Conservation (phyloP, 2,797 vertebrate species). For the Pipistrellus kuhlii region DNA sequence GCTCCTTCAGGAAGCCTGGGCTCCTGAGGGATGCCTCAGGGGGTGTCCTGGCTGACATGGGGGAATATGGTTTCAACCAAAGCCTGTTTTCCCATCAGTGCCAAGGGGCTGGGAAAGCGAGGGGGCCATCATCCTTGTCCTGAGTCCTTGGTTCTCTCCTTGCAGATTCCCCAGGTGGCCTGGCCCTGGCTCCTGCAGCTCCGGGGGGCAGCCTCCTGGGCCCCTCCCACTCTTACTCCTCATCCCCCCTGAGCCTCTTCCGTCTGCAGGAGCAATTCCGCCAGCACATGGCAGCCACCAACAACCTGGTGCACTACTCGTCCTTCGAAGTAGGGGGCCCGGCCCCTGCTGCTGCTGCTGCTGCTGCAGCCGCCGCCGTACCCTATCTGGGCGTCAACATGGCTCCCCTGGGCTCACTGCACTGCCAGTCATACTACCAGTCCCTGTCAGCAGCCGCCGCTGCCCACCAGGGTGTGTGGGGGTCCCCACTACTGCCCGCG, state of each 20-base stretch:
- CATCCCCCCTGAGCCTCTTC: conserved; percentile 98
- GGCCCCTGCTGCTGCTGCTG: conserved; percentile 78
- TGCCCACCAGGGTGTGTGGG: conserved; percentile 95
- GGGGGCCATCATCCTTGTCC: not conserved
- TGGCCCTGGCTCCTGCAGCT: conserved; percentile 89
- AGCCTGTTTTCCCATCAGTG: not conserved
- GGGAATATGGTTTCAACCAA: not conserved
- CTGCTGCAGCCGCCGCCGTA: conserved; percentile 84
- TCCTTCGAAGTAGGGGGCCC: conserved; percentile 96
- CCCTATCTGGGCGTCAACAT: conserved; percentile 98
- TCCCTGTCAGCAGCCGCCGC: conserved; percentile 93
- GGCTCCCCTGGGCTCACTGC: conserved; percentile 95
- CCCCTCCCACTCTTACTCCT: conserved; percentile 96
- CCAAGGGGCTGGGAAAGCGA: not conserved
- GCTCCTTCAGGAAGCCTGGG: not conserved
- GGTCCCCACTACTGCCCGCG: conserved; percentile 93
- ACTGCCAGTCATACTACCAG: conserved; percentile 99
- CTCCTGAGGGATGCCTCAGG: not conserved
- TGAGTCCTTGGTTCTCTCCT: conserved; percentile 77
- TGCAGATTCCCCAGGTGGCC: conserved; percentile 92
- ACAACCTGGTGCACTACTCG: conserved; percentile 98
- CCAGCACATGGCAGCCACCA: conserved; percentile 99
- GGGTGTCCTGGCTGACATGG: not conserved
- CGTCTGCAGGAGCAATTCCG: conserved; percentile 99
- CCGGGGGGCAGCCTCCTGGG: conserved; percentile 89